Evolutionary conservation across 2,888 invertebrate genomes (phyloP).

Genomic region (Tolmerus cingulatus): DNA sequence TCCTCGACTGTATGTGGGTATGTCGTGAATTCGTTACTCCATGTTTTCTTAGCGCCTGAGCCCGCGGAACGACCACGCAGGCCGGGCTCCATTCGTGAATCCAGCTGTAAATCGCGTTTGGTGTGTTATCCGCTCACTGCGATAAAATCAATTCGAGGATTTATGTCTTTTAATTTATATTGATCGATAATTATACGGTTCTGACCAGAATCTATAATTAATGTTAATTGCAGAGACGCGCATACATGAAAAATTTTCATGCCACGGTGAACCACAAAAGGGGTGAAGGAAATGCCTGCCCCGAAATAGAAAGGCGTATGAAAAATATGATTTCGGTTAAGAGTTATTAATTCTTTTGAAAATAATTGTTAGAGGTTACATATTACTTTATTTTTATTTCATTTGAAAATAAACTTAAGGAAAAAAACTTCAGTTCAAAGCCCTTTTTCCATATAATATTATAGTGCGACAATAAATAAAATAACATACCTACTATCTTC

Average conservation of each 20-base stretch:
- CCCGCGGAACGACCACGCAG: neutral
- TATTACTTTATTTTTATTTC: neutral
- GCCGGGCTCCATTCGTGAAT: neutral
- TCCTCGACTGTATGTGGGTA: neutral
- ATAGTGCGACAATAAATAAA: no score
- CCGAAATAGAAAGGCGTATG: neutral
- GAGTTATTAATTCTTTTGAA: neutral
- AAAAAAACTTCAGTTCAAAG: neutral
- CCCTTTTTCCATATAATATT: neutral
- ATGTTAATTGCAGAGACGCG: slow-evolving; percentile 44
- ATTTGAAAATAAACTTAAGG: neutral
- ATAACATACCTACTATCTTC: no score
- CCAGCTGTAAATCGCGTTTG: slow-evolving; percentile 23
- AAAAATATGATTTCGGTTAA: neutral
- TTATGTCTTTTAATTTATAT: slow-evolving; percentile 64
- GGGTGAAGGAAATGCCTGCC: neutral
- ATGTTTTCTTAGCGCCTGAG: neutral
- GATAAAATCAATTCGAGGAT: slow-evolving; percentile 49
- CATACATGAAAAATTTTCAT: neutral
- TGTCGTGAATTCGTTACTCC: slow-evolving; percentile 3
- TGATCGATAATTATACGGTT: slow-evolving; percentile 63
- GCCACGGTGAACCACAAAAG: neutral
- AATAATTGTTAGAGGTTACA: neutral
- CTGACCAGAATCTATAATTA: slow-evolving; percentile 49
- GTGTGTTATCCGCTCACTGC: slow-evolving; percentile 33